These are phyloP conservation scores for Pogonus chalceus DNA, from an alignment of 1,140 invertebrate species.

Conservation along the genomic window DNA sequence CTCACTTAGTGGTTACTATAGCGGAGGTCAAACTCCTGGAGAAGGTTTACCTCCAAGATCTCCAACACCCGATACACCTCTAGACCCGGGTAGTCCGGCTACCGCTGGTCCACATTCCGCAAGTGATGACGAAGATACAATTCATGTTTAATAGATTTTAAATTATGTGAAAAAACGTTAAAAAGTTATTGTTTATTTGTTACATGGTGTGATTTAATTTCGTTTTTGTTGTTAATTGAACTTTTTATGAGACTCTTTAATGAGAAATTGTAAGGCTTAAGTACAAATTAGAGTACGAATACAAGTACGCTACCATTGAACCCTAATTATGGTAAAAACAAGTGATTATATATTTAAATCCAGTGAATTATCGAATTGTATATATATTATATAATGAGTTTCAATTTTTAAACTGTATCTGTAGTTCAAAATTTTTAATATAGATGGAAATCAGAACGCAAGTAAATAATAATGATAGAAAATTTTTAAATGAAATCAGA, in stretches of 20 bases:
- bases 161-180: not conserved
- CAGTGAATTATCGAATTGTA: too few species aligned
- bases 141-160: constrained; percentile 28
- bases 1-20: constrained; percentile 51
- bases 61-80: constrained; percentile 36
- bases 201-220: not conserved
- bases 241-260: not conserved
- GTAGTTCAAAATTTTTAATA: too few species aligned
- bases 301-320: too few species aligned
- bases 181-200: not conserved
- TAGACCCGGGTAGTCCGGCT: constrained; percentile 35
- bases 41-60: constrained; percentile 30
- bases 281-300: constrained; percentile 4
- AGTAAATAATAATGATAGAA: too few species aligned
- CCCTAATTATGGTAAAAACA: too few species aligned
- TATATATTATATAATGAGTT: too few species aligned
- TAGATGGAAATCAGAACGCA: too few species aligned
- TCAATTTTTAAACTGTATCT: too few species aligned
- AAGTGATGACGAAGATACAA: constrained; percentile 46
- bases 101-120: constrained; percentile 35
- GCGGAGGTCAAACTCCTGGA: constrained; percentile 33
- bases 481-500: too few species aligned
- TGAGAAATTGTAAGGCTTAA: not conserved
- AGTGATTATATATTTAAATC: too few species aligned
- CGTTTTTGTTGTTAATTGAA: not conserved